These are phyloP conservation scores for Cataglyphis livida DNA, from an alignment of 2,888 invertebrate genomes.

Conservation along the genomic window DNA sequence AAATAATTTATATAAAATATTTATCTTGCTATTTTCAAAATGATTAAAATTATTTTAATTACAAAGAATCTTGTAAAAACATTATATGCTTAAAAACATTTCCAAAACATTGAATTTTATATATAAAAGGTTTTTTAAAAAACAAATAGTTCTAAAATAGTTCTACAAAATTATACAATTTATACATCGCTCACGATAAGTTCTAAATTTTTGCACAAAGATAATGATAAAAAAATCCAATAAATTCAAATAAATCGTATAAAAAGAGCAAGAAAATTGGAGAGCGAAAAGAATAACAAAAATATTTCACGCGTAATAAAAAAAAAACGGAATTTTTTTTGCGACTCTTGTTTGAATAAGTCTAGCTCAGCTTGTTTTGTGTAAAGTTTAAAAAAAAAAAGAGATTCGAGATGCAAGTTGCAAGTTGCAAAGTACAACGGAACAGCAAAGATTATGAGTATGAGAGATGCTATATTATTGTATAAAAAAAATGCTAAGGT, in stretches of 20 bases:
- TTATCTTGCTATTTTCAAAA: not conserved
- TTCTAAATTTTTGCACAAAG: not conserved
- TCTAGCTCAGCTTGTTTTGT: not conserved
- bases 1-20: not conserved
- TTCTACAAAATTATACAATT: not conserved
- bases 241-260: not conserved
- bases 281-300: not conserved
- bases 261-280: not conserved
- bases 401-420: not conserved
- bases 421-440: not conserved
- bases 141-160: not conserved
- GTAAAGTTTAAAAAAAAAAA: not conserved
- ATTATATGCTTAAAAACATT: not conserved
- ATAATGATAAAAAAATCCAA: not conserved
- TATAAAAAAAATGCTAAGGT: conserved; percentile 3
- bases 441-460: not conserved
- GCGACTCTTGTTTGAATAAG: not conserved
- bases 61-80: not conserved
- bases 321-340: conserved; percentile 11
- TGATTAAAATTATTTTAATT: conserved; percentile 6
- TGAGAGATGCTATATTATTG: not conserved
- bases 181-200: not conserved
- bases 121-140: not conserved
- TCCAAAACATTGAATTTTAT: not conserved
- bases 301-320: conserved; percentile 5